Conservation (phyloP, 2,888 invertebrate species). For the Rapana venosa region DNA sequence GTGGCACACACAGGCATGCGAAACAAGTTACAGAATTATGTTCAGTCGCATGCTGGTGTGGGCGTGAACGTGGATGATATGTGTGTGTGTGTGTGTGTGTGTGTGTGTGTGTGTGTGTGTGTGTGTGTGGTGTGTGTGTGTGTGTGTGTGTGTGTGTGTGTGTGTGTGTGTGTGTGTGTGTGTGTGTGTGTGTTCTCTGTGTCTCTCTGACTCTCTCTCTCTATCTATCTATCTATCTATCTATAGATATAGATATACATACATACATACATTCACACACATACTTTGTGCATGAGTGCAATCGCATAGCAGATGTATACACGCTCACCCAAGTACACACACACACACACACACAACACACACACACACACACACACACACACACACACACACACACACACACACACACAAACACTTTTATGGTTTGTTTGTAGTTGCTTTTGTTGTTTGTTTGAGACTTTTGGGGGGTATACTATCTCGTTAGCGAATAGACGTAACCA, state of each 20-base stretch:
- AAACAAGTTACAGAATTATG: background rate
- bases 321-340: background rate
- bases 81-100: background rate
- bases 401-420: no score
- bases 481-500: no score
- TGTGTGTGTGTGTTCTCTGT: background rate
- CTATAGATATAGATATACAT: background rate
- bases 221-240: background rate
- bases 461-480: no score
- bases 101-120: background rate
- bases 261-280: background rate
- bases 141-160: background rate
- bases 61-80: background rate
- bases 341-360: no score
- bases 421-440: no score
- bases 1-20: background rate
- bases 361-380: no score
- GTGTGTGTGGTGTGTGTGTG: background rate
- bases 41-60: background rate
- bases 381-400: no score
- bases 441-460: no score
- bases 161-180: background rate
- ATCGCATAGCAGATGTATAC: background rate
- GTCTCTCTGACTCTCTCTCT: background rate
- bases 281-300: no score